Percentiles rank a stretch among this genome's conserved stretches.
phyloP scores from a whole-genome alignment of 2,888 invertebrate species.

The Meandrusa payeni region DNA sequence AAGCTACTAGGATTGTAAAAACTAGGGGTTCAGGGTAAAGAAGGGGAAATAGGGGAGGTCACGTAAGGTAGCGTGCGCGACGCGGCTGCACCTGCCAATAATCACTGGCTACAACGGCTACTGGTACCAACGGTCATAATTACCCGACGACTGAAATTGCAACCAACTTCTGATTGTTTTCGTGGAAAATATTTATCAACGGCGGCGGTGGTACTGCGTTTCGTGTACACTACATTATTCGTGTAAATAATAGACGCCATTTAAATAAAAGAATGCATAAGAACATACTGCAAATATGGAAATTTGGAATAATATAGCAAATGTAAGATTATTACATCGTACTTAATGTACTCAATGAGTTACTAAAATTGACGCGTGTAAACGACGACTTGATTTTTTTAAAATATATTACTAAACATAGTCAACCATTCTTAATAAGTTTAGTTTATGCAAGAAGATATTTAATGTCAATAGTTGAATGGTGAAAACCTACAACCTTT shows the following conservation, averaged over 20 bases:
- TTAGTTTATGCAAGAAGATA: too few relatives aligned
- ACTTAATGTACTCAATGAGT: too few relatives aligned
- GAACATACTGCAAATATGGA: not conserved
- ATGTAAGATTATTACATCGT: too few relatives aligned
- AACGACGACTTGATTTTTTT: too few relatives aligned
- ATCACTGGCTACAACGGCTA: constrained; percentile 50
- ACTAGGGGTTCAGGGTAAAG: too few relatives aligned
- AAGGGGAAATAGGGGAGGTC: constrained; percentile 33
- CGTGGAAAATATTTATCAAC: constrained; percentile 26
- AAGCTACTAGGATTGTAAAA: too few relatives aligned
- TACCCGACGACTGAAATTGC: constrained; percentile 49
- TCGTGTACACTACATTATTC: constrained; percentile 3
- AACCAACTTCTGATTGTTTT: constrained; percentile 29
- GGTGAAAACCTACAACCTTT: too few relatives aligned
- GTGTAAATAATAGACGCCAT: constrained; percentile 6
- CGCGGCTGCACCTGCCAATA: constrained; percentile 56
- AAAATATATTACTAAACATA: too few relatives aligned
- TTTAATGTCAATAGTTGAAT: too few relatives aligned
- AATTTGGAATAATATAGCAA: not conserved
- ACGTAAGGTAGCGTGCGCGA: constrained; percentile 66
- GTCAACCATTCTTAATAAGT: too few relatives aligned
- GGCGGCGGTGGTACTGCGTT: constrained; percentile 7
- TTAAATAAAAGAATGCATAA: not conserved
- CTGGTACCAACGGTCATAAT: constrained; percentile 51
- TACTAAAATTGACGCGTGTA: too few relatives aligned